Evolutionary conservation across 2,888 invertebrate genomes (phyloP), one percentile per base, ranked within the genome.

Genomic region (Dolichopus griseipennis): DNA sequence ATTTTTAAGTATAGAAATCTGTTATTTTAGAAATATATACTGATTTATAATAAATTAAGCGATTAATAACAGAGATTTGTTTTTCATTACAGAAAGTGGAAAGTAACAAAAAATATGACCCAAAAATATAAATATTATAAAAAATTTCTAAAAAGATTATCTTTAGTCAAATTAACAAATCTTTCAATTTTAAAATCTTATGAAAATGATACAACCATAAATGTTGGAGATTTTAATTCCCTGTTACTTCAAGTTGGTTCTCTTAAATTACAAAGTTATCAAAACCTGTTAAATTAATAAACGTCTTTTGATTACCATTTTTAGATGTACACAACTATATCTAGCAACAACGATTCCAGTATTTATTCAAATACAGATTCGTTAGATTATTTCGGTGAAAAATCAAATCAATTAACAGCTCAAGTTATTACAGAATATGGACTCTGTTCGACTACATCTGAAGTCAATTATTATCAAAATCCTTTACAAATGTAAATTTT

Each of bases 361-460:
- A 33, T 68, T 27, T 9, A 65, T 33, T 22, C n/a, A 12, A 27
- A 15, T n/a, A 1, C 9, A 20, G 15, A 10, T 8, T 10, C 2
- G 5, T 27, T 27, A 34, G 64, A n/a, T n/a, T n/a, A n/a, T n/a
- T n/a, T n/a, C n/a, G n/a, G n/a, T n/a, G 1, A 37, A 61, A 9
- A 27, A 70, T 0, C 65, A 68, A 15, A 33, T 65, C 1, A 67
- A 68, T 15, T 67, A 70, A 8, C 66, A 66, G 52, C 74, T 5
- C 72, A 74, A 1, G 76, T 75, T 6, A 75, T 80, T 3, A 80
- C 78, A 0, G 80, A 80, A 71, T 72, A 74, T 65, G 81, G 80
- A 8, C 67, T 80, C 37, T 80, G 80, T 66, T 74, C 74, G 37
- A 77, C 79, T 2, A 75, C 74, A 8, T 75, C 76, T 8, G 76